These are phyloP conservation scores for Virgularia gustaviana DNA, from an alignment of 92 coral and sea anemone species.

Conservation along the genomic window DNA sequence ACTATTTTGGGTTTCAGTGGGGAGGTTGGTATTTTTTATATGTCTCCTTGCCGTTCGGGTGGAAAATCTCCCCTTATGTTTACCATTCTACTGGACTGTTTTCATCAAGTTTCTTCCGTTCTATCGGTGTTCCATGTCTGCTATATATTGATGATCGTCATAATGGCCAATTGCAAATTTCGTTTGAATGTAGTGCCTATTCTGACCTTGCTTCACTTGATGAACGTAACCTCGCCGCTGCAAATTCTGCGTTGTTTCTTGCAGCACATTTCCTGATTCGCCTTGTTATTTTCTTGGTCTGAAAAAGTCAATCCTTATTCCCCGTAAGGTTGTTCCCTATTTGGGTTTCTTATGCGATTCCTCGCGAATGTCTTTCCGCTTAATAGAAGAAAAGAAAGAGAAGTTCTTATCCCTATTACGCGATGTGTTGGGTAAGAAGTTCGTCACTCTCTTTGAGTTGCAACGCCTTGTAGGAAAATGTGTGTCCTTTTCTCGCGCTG, in stretches of 20 bases:
- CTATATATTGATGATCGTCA: conserved; percentile 28
- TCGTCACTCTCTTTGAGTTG: background rate
- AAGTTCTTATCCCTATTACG: background rate
- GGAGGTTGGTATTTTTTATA: conserved; percentile 16
- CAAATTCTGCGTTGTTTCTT: background rate
- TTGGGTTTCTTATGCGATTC: background rate
- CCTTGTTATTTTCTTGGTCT: background rate
- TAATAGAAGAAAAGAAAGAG: background rate
- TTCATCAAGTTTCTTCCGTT: conserved; percentile 20
- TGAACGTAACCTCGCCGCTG: conserved; percentile 7
- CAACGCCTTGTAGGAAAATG: background rate
- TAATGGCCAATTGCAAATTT: conserved; percentile 22
- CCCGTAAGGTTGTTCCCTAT: background rate
- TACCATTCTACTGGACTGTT: conserved; percentile 16
- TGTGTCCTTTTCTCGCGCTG: background rate
- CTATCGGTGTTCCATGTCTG: conserved; percentile 10
- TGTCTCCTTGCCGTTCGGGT: conserved; percentile 17
- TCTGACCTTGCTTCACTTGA: background rate
- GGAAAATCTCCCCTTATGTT: no score
- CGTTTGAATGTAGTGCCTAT: background rate
- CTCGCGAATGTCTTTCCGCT: background rate
- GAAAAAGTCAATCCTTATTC: background rate
- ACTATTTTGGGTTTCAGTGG: conserved; percentile 33
- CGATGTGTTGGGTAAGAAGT: background rate
- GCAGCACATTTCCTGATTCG: background rate